These are phyloP conservation scores for Tupaia chinensis DNA, from an alignment of 2,113 vertebrate species.

Conservation along the genomic window DNA sequence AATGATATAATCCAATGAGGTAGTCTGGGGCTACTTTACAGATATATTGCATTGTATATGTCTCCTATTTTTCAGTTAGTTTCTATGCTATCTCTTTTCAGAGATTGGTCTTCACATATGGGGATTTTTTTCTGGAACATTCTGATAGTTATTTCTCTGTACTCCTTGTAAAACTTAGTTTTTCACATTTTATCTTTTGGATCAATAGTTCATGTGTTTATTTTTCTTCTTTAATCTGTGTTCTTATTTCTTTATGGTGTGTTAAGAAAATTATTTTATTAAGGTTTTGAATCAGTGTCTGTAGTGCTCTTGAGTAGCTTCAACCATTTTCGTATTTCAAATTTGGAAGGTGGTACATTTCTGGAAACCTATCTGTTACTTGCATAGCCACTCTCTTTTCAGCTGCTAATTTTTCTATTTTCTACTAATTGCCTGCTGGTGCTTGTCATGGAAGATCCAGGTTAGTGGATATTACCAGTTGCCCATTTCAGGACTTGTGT, in stretches of 20 bases:
- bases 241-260: not conserved
- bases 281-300: no score
- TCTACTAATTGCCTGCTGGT: not conserved
- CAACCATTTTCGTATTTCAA: not conserved
- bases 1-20: not conserved
- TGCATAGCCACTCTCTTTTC: not conserved
- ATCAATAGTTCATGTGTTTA: not conserved
- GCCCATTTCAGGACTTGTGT: not conserved
- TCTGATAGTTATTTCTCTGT: not conserved
- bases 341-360: not conserved
- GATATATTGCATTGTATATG: not conserved
- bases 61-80: not conserved
- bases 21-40: fast-evolving
- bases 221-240: not conserved
- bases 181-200: not conserved
- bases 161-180: no score
- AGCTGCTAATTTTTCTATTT: not conserved
- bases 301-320: not conserved
- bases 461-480: not conserved
- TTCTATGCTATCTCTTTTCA: not conserved
- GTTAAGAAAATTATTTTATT: not conserved
- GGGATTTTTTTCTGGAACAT: not conserved
- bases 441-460: no score
- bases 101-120: not conserved
- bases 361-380: fast-evolving